Evolutionary conservation across 2,888 invertebrate species (phyloP), one percentile per base, ranked within the genome.

Genomic region (Eremobia ochroleuca): DNA sequence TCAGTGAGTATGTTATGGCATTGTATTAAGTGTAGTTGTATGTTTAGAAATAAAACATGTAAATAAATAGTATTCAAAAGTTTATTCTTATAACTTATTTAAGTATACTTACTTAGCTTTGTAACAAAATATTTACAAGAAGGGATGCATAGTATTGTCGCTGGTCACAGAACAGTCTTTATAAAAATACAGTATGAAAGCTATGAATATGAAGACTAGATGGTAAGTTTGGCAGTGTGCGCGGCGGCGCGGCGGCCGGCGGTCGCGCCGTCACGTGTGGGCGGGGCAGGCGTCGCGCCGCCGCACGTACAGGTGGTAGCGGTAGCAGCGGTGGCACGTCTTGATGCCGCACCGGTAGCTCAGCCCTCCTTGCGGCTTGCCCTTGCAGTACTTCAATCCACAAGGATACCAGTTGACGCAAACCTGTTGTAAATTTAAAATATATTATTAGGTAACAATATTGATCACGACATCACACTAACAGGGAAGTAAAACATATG

Each of bases 341-440:
- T 99, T 99, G 92, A 99, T 99, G 85, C 99, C 99, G 94, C 99
- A 99, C 73, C 99, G 97, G 96, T 99, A 99, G 97, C 97, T 97
- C 95, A 98, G 93, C 18, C 97, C 95, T 21, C 97, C 97, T 86
- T 97, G 97, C 65, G 98, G 97, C 93, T 98, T 98, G 65, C 98
- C 98, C 91, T 99, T 98, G 96, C 99, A 99, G 96, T 99, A 99
- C 93, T 99, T 99, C 64, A 99, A 97, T 37, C 99, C 99, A 94
- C 99, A 99, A 0, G 99, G 99, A 95, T 99, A 99, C 99, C 99
- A 99, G 73, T 99, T 99, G 73, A 99, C 98, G 94, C 99, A 99
- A 83, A 96, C 93, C 96, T 96, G 88, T 31, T 76, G 49, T 66
- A 15, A 15, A 55, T 49, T 58, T 58, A 5, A 49, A 52, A 52